These are phyloP conservation scores for Stictocephala bisonia DNA, from an alignment of 2,888 invertebrate genomes.

Conservation along the genomic window DNA sequence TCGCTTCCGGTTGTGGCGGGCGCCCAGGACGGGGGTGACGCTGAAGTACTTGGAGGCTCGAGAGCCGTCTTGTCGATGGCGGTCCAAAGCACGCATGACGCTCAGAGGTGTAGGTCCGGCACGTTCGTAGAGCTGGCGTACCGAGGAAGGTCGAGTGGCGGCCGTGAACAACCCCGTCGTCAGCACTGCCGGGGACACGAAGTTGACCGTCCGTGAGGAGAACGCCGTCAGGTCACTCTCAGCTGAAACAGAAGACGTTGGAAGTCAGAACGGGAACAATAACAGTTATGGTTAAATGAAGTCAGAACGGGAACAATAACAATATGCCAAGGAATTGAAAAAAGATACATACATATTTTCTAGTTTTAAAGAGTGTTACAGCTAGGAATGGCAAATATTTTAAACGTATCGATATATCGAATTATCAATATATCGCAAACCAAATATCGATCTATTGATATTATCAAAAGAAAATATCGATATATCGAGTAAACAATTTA, in stretches of 20 bases:
- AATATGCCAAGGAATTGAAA: too few relatives aligned
- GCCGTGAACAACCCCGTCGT: conserved; percentile 80
- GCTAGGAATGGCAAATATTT: too few relatives aligned
- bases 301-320: too few relatives aligned
- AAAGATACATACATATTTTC: too few relatives aligned
- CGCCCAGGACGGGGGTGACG: conserved; percentile 84
- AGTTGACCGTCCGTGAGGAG: conserved; percentile 82
- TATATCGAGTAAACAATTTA: too few relatives aligned
- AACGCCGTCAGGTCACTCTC: conserved; percentile 92
- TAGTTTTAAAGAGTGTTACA: too few relatives aligned
- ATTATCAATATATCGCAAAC: too few relatives aligned
- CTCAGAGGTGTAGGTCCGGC: conserved; percentile 76
- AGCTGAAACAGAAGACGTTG: conserved; percentile 75
- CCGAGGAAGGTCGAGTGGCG: conserved; percentile 78
- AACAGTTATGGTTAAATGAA: too few relatives aligned
- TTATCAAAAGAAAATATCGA: too few relatives aligned
- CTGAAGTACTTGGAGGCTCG: conserved; percentile 78
- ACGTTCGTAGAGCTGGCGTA: conserved; percentile 82
- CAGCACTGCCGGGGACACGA: conserved; percentile 75
- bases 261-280: too few relatives aligned
- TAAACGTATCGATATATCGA: too few relatives aligned
- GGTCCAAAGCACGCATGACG: conserved; percentile 72
- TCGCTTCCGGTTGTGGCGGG: conserved; percentile 73
- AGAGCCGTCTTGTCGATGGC: conserved; percentile 71
- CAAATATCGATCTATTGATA: too few relatives aligned